Percentiles rank a stretch among this genome's conserved stretches.
phyloP scores from a whole-genome alignment of 1,140 invertebrate genomes.

The Hylyphantes graminicola region DNA sequence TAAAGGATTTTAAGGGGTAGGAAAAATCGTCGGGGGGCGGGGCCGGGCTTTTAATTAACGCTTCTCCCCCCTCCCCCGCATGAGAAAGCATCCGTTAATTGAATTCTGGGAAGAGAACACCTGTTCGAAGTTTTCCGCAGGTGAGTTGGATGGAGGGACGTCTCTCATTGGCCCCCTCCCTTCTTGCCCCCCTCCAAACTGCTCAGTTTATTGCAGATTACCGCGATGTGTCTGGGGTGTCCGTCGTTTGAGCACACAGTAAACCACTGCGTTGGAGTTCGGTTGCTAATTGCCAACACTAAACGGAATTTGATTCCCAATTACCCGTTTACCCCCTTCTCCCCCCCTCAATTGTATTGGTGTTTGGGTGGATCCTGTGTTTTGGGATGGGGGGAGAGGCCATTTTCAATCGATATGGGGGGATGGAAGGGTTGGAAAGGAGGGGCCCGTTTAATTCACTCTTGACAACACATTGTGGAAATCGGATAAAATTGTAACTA shows the following conservation, averaged over 20 bases:
- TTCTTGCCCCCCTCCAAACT: conserved; percentile 22
- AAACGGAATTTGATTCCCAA: conserved; percentile 60
- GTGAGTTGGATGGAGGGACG: conserved; percentile 54
- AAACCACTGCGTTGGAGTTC: conserved; percentile 31
- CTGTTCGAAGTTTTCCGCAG: conserved; percentile 58
- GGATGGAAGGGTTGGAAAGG: conserved; percentile 10
- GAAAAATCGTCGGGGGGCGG: conserved; percentile 37
- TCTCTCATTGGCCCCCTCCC: conserved; percentile 35
- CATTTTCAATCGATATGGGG: conserved; percentile 43
- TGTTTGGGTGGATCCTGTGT: background rate
- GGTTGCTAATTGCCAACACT: conserved; percentile 55
- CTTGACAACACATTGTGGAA: conserved; percentile 47
- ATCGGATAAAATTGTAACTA: too few species aligned
- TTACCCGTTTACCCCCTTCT: conserved; percentile 16
- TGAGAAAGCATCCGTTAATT: conserved; percentile 56
- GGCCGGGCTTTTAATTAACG: conserved; percentile 56
- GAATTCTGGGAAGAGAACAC: conserved; percentile 60
- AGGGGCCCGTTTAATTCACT: conserved; percentile 50
- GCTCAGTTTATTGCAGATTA: conserved; percentile 56
- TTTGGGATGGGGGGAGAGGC: conserved; percentile 16
- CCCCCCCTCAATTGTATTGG: background rate
- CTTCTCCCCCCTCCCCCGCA: conserved; percentile 12
- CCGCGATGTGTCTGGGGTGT: conserved; percentile 56
- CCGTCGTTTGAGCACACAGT: conserved; percentile 48
- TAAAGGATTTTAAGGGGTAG: conserved; percentile 58